Base-by-base conservation (phyloP, 2,888 invertebrate species). In the Scaeva pyrastri region DNA sequence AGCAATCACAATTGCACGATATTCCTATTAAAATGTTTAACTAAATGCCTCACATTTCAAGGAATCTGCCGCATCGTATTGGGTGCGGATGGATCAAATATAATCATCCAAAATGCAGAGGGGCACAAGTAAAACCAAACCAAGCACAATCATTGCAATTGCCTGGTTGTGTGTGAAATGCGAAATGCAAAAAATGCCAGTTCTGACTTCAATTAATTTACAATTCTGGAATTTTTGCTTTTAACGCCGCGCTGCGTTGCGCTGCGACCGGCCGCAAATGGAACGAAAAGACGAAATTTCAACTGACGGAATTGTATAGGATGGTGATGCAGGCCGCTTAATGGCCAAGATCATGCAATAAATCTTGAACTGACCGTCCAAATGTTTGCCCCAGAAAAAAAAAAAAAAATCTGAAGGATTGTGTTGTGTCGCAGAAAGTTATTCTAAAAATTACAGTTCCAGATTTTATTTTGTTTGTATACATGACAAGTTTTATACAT, bases 1-100 rank as follows among this genome's bases (percentile, higher is more conserved):
- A 36, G 84, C 85, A 85, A 81, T 85, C 72, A 77, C 85, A 85
- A 73, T 48, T 64, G 85, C 85, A 85, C 85, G 85, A 85, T 85
- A 76, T 76, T 77, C 76, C 76, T 81, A 85, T 85, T 85, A 85
- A 85, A 81, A 81, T 81, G 76, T 85, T 85, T 85, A 76, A 76
- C 73, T 73, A 68, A 85, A 85, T 85, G 81, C 85, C 85, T 77
- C 85, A 85, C 75, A 85, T 85, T 85, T 85, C 85, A 85, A 19
- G 73, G 76, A 81, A 85, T 81, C 81, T 19, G 23, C 76, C 68
- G 19, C 76, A 73, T 55, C 52, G 19, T 73, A 77, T 55, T 64
- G 52, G 56, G 48, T 55, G 66, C 45, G 16, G 64, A 48, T 55
- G 68, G 70, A 52, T 75, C 68, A 62, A 77, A 66, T 43, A 14